Conservation (phyloP, 2,888 invertebrate species). For the Acrocyrtus sp. region DNA sequence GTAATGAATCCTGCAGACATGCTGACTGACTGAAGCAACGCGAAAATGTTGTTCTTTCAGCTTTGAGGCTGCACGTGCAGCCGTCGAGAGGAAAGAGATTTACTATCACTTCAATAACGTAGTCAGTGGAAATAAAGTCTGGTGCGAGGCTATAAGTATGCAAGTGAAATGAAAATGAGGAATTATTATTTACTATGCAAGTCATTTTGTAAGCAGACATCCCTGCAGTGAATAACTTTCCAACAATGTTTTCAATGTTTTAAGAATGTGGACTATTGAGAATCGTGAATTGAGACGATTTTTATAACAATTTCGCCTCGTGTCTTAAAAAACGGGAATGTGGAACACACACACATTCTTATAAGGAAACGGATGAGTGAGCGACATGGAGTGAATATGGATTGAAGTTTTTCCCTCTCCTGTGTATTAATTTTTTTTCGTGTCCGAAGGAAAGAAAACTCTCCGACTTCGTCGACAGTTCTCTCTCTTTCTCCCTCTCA, state of each 20-base stretch:
- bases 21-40: slow-evolving; percentile 4
- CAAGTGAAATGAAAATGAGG: slow-evolving; percentile 8
- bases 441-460: slow-evolving; percentile 12
- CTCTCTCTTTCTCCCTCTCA: slow-evolving; percentile 7
- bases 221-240: background rate
- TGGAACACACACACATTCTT: slow-evolving; percentile 29
- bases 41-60: slow-evolving; percentile 22
- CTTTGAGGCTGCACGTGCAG: slow-evolving; percentile 52
- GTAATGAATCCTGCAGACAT: background rate
- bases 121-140: too few species aligned
- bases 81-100: slow-evolving; percentile 39
- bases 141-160: too few species aligned
- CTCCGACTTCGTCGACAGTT: slow-evolving; percentile 21
- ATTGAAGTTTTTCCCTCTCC: slow-evolving; percentile 35
- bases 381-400: slow-evolving; percentile 35
- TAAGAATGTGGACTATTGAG: slow-evolving; percentile 22
- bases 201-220: background rate
- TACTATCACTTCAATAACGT: slow-evolving; percentile 28
- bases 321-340: slow-evolving; percentile 20
- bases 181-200: slow-evolving; percentile 16
- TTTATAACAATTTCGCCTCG: too few species aligned
- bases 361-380: slow-evolving; percentile 29
- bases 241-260: background rate
- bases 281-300: slow-evolving; percentile 11
- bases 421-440: slow-evolving; percentile 19